These are phyloP conservation scores for Geodia barretti DNA, from an alignment of 37 sponge, comb jelly and placozoan genomes.

Conservation along the genomic window DNA sequence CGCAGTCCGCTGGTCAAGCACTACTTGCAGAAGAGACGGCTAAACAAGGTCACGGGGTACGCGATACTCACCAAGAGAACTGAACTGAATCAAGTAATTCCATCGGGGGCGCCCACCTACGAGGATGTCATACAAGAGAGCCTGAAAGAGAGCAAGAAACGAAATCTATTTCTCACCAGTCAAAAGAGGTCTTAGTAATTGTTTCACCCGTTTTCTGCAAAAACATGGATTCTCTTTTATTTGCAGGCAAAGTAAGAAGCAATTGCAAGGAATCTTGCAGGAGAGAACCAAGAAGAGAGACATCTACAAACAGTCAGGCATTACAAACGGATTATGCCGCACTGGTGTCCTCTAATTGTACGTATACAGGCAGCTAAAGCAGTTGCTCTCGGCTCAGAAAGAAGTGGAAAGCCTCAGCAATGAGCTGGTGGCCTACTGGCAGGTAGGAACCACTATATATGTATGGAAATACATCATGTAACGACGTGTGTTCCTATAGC, in stretches of 20 bases:
- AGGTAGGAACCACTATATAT: background rate
- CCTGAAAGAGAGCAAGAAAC: background rate
- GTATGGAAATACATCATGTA: no score
- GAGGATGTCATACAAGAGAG: background rate
- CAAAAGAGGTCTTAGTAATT: background rate
- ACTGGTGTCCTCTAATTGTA: no score
- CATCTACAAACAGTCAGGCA: background rate
- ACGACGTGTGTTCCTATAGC: no score
- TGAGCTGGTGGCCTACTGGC: constrained; percentile 25
- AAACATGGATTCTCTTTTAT: no score
- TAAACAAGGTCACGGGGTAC: constrained; percentile 13
- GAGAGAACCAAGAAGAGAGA: background rate
- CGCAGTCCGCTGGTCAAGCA: constrained; percentile 83
- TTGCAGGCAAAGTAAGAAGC: background rate
- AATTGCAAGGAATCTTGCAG: background rate
- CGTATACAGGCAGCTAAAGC: constrained; percentile 40
- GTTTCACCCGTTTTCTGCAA: no score
- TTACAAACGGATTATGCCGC: no score
- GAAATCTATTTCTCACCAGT: background rate
- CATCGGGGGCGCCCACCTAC: background rate
- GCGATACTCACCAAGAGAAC: constrained; percentile 58
- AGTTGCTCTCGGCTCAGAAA: constrained; percentile 41
- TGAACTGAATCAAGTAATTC: constrained; percentile 37
- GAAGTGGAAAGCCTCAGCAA: constrained; percentile 61
- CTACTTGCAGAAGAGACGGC: constrained; percentile 33